These are phyloP conservation scores for Aptenodytes forsteri DNA, from an alignment of 2,113 vertebrate species.

Conservation along the genomic window DNA sequence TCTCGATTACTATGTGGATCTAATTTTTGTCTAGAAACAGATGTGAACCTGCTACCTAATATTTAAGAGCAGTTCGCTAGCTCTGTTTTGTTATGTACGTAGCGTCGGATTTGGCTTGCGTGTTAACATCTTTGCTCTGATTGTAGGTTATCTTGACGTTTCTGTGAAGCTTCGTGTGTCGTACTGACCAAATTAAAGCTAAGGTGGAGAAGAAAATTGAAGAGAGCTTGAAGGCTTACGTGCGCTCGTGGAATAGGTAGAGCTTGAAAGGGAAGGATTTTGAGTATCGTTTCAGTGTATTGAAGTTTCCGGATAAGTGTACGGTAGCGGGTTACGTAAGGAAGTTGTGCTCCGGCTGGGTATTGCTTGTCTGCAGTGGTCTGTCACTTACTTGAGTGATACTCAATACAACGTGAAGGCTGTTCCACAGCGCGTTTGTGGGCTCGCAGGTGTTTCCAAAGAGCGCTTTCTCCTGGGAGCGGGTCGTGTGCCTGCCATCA, in stretches of 20 bases:
- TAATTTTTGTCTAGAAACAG: background rate
- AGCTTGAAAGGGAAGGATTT: background rate
- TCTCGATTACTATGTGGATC: accelerated
- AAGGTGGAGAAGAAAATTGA: background rate
- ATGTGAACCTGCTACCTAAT: accelerated
- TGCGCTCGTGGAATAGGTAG: background rate
- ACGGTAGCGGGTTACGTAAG: background rate
- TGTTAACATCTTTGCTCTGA: background rate
- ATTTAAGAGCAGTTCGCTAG: no score
- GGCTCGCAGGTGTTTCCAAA: background rate
- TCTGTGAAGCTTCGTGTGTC: background rate
- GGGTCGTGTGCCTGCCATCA: accelerated
- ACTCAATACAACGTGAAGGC: accelerated
- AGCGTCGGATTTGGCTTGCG: accelerated
- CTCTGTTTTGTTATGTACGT: accelerated
- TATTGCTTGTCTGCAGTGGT: accelerated
- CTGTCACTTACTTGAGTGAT: accelerated
- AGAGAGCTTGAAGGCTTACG: background rate
- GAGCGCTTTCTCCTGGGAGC: accelerated
- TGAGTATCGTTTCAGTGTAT: background rate
- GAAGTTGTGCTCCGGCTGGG: background rate
- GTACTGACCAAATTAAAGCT: background rate
- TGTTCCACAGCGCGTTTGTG: accelerated
- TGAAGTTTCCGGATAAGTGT: background rate
- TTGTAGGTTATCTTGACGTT: background rate